Evolutionary conservation across 2,113 vertebrate genomes (phyloP).

Genomic region (Thermophis baileyi): DNA sequence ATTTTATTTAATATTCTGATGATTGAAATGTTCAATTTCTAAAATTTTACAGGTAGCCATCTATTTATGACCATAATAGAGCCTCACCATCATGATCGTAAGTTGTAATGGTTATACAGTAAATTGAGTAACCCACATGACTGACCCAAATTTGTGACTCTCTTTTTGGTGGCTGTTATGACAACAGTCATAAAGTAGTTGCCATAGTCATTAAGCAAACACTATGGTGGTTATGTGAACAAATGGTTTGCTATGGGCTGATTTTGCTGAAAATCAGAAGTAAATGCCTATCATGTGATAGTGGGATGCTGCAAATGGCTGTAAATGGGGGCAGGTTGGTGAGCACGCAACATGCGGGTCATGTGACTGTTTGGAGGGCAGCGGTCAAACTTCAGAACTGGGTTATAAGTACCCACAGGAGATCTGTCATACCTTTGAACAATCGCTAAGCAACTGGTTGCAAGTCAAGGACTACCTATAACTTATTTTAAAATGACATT

Average conservation of each 20-base stretch:
- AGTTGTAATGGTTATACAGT: background rate
- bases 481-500: slow-evolving; percentile 61
- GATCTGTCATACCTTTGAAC: background rate
- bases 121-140: too few species aligned
- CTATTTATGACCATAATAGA: background rate
- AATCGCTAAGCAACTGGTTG: background rate
- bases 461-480: background rate
- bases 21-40: slow-evolving; percentile 49
- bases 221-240: background rate
- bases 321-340: background rate
- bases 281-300: background rate
- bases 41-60: slow-evolving; percentile 41
- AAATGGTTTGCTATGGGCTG: background rate
- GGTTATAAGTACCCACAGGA: background rate
- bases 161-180: background rate
- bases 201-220: background rate
- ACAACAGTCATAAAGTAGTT: background rate
- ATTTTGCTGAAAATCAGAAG: background rate
- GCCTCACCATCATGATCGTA: background rate
- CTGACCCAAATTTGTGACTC: background rate
- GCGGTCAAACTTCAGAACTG: background rate
- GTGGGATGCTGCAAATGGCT: background rate
- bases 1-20: slow-evolving; percentile 60
- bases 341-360: background rate
- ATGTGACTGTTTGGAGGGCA: background rate